Base-by-base conservation (phyloP, 2,888 invertebrate genomes). In the Meandrusa payeni region DNA sequence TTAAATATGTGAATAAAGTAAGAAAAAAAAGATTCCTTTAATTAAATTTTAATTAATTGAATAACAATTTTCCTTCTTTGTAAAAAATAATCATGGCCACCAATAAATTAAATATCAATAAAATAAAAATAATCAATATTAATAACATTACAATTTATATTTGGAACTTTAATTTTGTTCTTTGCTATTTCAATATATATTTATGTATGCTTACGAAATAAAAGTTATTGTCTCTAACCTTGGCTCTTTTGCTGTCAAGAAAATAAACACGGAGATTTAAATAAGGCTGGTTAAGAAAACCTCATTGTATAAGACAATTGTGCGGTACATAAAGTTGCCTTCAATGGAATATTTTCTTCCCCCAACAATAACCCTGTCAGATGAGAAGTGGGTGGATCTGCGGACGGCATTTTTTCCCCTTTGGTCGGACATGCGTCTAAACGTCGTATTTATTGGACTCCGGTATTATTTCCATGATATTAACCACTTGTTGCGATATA, bases 361-460 rank as follows among this genome's bases (percentile, higher is more conserved):
- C 62, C 55, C 54, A 68, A 74, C 73, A 75, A 75, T 63, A 66
- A 65, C 57, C 61, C 61, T 73, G 78, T 75, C 79, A 66, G 65
- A 47, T 48, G 60, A 50, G 53, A 59, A 61, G 75, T 72, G 73
- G 77, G 75, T 59, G 78, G 63, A 46, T 69, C 80, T 80, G 80
- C 64, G 54, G 60, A 50, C 64, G 80, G 74, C 80, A 81, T 56
- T 68, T 65, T 57, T 61, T 71, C 62, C 60, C 57, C 62, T 61
- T 60, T 60, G 51, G 57, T 57, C 58, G 58, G 61, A 56, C 59
- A 62, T 63, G 65, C 59, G 60, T 66, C 69, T 63, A 49, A 64
- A 64, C 58, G 37, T 44, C 43, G 9, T 44, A 32, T 44, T 44
- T 38, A 32, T 38, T 22, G 38, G 33, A 44, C 19, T 33, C 15